A percentile compares a stretch with the other conserved stretches of the same genome.
Evolutionary conservation across 2,797 vertebrate genomes (phyloP).

Genomic region (Pangasius djambal): DNA sequence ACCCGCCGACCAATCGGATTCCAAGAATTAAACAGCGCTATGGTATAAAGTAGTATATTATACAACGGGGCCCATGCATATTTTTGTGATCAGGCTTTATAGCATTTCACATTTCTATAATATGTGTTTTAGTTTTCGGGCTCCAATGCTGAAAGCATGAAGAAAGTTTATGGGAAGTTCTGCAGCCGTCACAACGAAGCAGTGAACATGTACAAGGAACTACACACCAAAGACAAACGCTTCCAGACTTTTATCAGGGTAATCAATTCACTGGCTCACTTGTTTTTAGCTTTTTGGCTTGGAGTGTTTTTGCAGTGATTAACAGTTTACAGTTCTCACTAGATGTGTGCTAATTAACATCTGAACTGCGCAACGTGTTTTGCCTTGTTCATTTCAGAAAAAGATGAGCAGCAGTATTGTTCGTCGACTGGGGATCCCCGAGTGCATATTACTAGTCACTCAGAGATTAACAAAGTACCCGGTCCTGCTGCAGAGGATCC

Average conservation of each 20-base stretch:
- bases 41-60: neutral
- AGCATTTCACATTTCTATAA: neutral
- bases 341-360: neutral
- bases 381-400: conserved; percentile 77
- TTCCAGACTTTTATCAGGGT: conserved; percentile 96
- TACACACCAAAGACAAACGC: conserved; percentile 89
- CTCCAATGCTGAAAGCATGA: conserved; percentile 86
- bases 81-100: neutral
- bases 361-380: conserved; percentile 7
- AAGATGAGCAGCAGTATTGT: conserved; percentile 95
- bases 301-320: neutral
- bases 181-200: conserved; percentile 96
- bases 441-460: conserved; percentile 95
- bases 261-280: conserved; percentile 30
- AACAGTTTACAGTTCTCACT: neutral
- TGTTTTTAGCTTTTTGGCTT: neutral
- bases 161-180: conserved; percentile 90
- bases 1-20: neutral
- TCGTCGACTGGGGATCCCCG: conserved; percentile 91
- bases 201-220: conserved; percentile 92
- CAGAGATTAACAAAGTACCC: conserved; percentile 99
- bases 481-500: conserved; percentile 89
- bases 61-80: neutral
- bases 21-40: neutral
- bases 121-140: conserved; percentile 85